Evolutionary conservation across 2,888 invertebrate species (phyloP).

Genomic region (Lordiphosa fenestrarum): DNA sequence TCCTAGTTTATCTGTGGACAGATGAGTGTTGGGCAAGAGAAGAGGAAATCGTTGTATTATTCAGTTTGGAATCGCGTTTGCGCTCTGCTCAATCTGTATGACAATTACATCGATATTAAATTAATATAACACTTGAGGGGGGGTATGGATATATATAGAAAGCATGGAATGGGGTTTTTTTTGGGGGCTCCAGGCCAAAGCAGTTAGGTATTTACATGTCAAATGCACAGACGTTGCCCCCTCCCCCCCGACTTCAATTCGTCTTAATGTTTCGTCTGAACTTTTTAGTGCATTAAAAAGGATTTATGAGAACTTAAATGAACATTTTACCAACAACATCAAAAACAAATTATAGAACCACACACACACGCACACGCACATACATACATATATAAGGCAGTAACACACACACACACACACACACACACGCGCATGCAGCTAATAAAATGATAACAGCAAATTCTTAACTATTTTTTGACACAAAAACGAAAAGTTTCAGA

Average conservation of each 20-base stretch:
- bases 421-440: constrained; percentile 52
- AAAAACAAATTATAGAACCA: constrained; percentile 24
- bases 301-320: constrained; percentile 7
- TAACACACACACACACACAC: constrained; percentile 7
- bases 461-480: constrained; percentile 10
- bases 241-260: neutral
- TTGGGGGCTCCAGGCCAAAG: neutral
- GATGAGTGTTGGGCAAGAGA: neutral
- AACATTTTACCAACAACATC: constrained; percentile 27
- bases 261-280: neutral
- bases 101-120: constrained; percentile 54
- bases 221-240: constrained; percentile 2
- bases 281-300: constrained; percentile 47
- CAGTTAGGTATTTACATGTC: constrained; percentile 17
- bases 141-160: constrained; percentile 37
- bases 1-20: constrained; percentile 76
- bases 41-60: too few species aligned
- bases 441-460: constrained; percentile 37
- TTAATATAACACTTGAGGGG: constrained; percentile 21
- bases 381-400: constrained; percentile 18
- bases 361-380: constrained; percentile 14
- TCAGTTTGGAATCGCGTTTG: too few species aligned
- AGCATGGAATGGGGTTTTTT: constrained; percentile 5
- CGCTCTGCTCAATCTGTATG: constrained; percentile 13
- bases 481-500: constrained; percentile 8